Evolutionary conservation across 2,888 invertebrate genomes (phyloP).

Genomic region (Luffia ferchaultella): DNA sequence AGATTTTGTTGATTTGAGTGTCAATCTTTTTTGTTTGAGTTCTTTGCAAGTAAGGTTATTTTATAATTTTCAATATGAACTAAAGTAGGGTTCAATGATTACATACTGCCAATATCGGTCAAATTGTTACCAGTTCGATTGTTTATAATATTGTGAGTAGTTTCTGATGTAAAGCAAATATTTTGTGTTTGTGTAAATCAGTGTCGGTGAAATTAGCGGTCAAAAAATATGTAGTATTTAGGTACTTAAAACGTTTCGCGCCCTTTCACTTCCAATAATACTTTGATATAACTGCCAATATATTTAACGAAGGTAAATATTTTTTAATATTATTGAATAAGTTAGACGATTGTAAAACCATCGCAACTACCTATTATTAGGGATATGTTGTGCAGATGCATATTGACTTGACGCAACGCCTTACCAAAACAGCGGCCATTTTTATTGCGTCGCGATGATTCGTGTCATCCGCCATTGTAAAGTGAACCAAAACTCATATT

Average conservation of each 20-base stretch:
- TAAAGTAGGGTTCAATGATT: neutral
- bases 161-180: too few relatives aligned
- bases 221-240: neutral
- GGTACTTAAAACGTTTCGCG: slow-evolving; percentile 38
- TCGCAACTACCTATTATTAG: too few relatives aligned
- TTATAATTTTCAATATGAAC: too few relatives aligned
- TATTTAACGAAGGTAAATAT: slow-evolving; percentile 1
- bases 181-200: neutral
- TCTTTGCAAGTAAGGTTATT: too few relatives aligned
- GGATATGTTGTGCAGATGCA: slow-evolving; percentile 33
- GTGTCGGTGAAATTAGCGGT: neutral
- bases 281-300: slow-evolving; percentile 1
- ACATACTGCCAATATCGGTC: neutral
- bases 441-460: slow-evolving; percentile 64
- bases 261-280: slow-evolving; percentile 48
- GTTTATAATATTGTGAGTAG: too few relatives aligned
- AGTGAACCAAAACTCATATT: slow-evolving; percentile 36
- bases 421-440: slow-evolving; percentile 64
- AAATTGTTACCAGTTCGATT: neutral
- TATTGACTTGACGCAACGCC: slow-evolving; percentile 63
- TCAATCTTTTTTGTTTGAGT: too few relatives aligned
- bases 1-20: too few relatives aligned
- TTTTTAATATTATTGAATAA: too few relatives aligned
- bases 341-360: too few relatives aligned
- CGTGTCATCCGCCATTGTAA: slow-evolving; percentile 66